Conservation (phyloP, 2,888 invertebrate species). For the Tachina fera region DNA sequence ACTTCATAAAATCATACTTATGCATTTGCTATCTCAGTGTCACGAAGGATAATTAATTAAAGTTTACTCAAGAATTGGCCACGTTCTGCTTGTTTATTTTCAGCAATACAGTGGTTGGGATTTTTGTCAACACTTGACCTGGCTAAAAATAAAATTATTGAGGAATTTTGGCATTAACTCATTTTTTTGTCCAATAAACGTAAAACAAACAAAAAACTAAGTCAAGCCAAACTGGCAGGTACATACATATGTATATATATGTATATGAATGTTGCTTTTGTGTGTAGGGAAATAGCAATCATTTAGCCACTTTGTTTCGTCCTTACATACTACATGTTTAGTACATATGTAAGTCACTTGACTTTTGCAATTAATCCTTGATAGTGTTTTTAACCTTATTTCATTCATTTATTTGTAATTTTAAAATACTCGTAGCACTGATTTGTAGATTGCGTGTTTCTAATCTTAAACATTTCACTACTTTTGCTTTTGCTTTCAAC, state of each 20-base stretch:
- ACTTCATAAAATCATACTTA: not conserved
- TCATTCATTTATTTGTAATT: slow-evolving; percentile 11
- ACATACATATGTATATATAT: not conserved
- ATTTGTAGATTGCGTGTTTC: slow-evolving; percentile 56
- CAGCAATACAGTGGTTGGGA: not conserved
- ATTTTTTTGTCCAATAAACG: not conserved
- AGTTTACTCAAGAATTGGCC: slow-evolving; percentile 1
- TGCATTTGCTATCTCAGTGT: not conserved
- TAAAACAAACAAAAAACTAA: too few species aligned
- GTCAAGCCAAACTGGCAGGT: not conserved
- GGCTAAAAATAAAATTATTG: not conserved
- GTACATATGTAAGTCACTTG: slow-evolving; percentile 44
- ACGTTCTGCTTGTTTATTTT: slow-evolving; percentile 14
- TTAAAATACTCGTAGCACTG: slow-evolving; percentile 27
- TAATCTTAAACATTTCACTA: slow-evolving; percentile 39
- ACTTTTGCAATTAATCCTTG: slow-evolving; percentile 47
- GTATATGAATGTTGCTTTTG: not conserved
- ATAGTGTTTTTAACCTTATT: slow-evolving; percentile 1
- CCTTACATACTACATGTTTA: not conserved
- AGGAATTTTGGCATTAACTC: not conserved
- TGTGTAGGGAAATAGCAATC: not conserved
- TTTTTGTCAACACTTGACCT: not conserved
- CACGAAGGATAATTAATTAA: not conserved
- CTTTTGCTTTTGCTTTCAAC: not conserved
- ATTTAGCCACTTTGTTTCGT: not conserved